These are phyloP conservation scores for Ellobius talpinus DNA, from an alignment of 2,113 vertebrate genomes.

Conservation along the genomic window DNA sequence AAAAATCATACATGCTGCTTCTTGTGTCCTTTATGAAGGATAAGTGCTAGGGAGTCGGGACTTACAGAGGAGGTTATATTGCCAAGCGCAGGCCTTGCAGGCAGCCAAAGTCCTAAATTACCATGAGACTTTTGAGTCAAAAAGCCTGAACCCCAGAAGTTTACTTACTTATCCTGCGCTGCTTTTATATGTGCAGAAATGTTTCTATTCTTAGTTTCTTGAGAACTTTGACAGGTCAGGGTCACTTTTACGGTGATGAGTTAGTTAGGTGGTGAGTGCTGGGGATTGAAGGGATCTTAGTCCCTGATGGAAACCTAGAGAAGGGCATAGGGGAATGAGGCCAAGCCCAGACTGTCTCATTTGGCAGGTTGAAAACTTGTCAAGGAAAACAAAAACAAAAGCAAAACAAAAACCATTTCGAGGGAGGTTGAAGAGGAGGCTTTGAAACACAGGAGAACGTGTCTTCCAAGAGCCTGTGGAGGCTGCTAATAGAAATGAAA, in stretches of 20 bases:
- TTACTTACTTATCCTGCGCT: not conserved
- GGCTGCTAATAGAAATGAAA: conserved; percentile 15
- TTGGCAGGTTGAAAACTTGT: not conserved
- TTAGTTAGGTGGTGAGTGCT: not conserved
- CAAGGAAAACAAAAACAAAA: not conserved
- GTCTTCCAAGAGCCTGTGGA: not conserved
- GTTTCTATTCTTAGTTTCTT: not conserved
- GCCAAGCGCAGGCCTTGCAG: not conserved
- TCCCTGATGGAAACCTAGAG: not conserved
- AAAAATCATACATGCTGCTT: not conserved
- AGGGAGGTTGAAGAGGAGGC: not conserved
- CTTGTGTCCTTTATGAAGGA: not conserved
- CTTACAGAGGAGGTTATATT: rapidly evolving
- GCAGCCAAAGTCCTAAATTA: not conserved
- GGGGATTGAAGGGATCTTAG: not conserved
- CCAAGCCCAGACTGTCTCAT: not conserved
- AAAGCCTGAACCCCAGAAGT: not conserved
- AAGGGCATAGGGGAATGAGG: not conserved
- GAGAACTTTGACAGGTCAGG: not conserved
- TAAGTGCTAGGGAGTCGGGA: not conserved
- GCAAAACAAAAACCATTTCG: not conserved
- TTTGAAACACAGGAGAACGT: not conserved
- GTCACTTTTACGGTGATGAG: not conserved
- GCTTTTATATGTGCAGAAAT: not conserved
- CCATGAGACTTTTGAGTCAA: not conserved